Evolutionary conservation across 2,888 invertebrate species (phyloP), one percentile per base, ranked within the genome.

Genomic region (Aphelenchoides bicaudatus): DNA sequence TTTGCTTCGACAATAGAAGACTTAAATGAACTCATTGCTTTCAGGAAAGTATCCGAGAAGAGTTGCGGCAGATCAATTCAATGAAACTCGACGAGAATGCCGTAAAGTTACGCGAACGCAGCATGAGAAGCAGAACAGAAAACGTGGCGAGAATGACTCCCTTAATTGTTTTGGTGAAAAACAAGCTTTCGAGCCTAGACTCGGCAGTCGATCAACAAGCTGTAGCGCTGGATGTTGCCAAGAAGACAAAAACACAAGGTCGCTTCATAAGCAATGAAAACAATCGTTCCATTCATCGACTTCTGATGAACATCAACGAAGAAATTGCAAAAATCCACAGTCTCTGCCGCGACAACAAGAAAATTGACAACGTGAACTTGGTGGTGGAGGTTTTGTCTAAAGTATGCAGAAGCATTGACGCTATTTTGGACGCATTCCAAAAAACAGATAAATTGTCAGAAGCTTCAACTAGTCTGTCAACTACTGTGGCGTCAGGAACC

Each of bases 251-350:
- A 21, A 43, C 63, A 66, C 13, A 62, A 65, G 6, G 52, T n/a
- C n/a, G 68, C 2, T 56, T n/a, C 38, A 27, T 31, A 19, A 65
- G 68, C 48, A 39, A 49, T 21, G 43, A 54, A 8, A 53, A 66
- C 53, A 23, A 71, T 62, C 34, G 65, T 10, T 65, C 59, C 13
- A 48, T 76, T 34, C 72, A 72, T 38, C 66, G 63, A 19, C 61
- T 76, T 16, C 71, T 76, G 31, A 59, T 67, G n/a, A 66, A 67
- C 23, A 76, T 76, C 25, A 73, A 71, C 56, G 60, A 66, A 5
- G 76, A 76, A 56, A 75, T 76, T 49, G 68, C 68, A 29, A 69
- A 66, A 1, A 76, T 76, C 16, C 67, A 72, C 19, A 59, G 62
- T 10, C 63, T 72, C 19, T 76, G 77, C 59, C 60, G 65, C 23